Percentiles rank a stretch among this genome's conserved stretches.
phyloP scores from a whole-genome alignment of 2,113 vertebrate species.

The Coracopsis vasa region DNA sequence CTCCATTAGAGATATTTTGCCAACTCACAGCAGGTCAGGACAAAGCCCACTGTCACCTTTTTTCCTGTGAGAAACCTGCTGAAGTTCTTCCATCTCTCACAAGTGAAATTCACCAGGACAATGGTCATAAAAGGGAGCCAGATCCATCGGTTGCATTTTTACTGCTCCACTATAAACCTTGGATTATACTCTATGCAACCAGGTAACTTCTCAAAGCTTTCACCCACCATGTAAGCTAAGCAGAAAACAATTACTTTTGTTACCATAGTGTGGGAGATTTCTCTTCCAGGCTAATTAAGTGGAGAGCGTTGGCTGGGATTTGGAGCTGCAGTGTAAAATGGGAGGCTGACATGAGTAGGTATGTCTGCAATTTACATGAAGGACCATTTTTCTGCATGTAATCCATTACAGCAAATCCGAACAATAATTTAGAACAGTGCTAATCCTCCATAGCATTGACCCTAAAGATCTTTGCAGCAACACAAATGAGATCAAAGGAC shows the following conservation, averaged over 20 bases:
- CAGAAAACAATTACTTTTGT: neutral
- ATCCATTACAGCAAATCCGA: slow-evolving; percentile 11
- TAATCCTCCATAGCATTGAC: slow-evolving; percentile 53
- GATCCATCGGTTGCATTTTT: rapidly evolving
- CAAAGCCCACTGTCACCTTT: neutral
- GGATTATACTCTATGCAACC: neutral
- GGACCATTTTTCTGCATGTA: slow-evolving; percentile 27
- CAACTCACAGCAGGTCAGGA: neutral
- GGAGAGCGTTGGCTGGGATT: neutral
- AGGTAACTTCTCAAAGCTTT: neutral
- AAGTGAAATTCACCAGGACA: neutral
- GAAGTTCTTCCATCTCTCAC: neutral
- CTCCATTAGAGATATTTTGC: neutral
- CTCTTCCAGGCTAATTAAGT: neutral
- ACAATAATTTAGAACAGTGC: slow-evolving; percentile 28
- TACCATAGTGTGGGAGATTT: neutral
- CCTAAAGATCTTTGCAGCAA: slow-evolving; percentile 40
- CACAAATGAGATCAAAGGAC: slow-evolving; percentile 71
- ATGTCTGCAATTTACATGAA: neutral
- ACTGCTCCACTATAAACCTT: neutral
- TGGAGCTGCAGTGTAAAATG: neutral
- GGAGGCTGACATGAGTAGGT: neutral
- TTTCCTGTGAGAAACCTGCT: neutral
- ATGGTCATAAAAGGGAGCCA: neutral
- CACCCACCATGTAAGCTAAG: neutral